Evolutionary conservation across 2,797 vertebrate species (phyloP), one percentile per base, ranked within the genome.

Genomic region (Anguilla marmorata): DNA sequence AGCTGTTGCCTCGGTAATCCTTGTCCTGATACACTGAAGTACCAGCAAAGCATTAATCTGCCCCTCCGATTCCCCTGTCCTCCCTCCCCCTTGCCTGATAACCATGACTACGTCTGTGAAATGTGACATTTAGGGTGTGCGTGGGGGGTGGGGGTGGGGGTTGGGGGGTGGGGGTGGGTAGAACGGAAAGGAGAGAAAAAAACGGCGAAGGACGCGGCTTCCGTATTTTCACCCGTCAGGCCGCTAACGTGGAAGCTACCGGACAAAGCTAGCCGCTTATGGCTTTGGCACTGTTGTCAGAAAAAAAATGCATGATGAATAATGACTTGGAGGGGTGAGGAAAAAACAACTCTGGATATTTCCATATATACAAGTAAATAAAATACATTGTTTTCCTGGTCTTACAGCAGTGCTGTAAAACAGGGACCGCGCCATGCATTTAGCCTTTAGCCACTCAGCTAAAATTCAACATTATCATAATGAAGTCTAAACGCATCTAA

Each of bases 1-100:
- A 98, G 98, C 98, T 99, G 98, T 98, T 98, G 96, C 97, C 91
- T 92, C 96, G 90, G 92, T 98, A 97, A 98, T 97, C 97, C 97
- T 1, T 96, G 96, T 97, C 97, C 97, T 97, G 97, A 97, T 97
- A 97, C 96, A 94, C 95, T 95, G 95, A 96, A 97, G 97, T 96
- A 97, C 96, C 94, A 94, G 96, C 94, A 92, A 95, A 94, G 96
- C 96, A 95, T 96, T 98, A 97, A 98, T 97, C 97, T 93, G 92
- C 96, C 96, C 95, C 96, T 96, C 95, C 88, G 96, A 97, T 95
- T 97, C 92, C 92, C 93, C 90, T 92, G 90, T 90, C 52, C 85
- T 79, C 89, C 72, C 89, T 90, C 92, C 92, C 84, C 72, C 27
- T 76, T 8, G 52, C 19, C 21, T 12, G 27, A 83, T 91, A 86